These are phyloP conservation scores for Rhopalosiphum maidis DNA, from an alignment of 1,140 invertebrate species.

Conservation along the genomic window DNA sequence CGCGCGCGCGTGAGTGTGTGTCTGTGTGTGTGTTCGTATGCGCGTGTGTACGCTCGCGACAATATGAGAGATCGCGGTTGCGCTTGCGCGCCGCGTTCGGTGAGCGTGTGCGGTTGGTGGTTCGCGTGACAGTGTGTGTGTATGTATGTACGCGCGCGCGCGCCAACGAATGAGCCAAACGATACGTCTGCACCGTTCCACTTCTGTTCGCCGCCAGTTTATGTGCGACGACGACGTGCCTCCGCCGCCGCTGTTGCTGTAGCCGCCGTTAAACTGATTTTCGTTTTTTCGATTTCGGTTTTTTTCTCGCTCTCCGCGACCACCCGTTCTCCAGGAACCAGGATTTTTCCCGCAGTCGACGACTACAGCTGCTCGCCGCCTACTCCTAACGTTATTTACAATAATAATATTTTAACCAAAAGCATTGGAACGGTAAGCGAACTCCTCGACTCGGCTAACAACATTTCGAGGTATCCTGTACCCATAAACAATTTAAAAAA, in stretches of 20 bases:
- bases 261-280: background rate
- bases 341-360: background rate
- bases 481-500: background rate
- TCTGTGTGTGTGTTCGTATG: background rate
- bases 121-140: background rate
- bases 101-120: background rate
- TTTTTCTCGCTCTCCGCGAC: background rate
- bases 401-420: background rate
- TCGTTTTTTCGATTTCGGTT: constrained; percentile 17
- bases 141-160: background rate
- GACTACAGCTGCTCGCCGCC: background rate
- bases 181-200: constrained; percentile 22
- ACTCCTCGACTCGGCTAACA: background rate
- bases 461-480: background rate
- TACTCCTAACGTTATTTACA: background rate
- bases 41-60: background rate
- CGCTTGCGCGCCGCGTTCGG: background rate
- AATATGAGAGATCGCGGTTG: background rate
- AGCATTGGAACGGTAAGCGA: constrained; percentile 4
- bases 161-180: background rate
- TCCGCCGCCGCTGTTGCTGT: too few species aligned
- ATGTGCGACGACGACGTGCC: constrained; percentile 14
- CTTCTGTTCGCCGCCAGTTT: constrained; percentile 21
- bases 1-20: background rate
- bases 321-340: background rate